These are phyloP conservation scores for Pelodiscus sinensis DNA, from an alignment of 2,113 vertebrate species.

Conservation along the genomic window DNA sequence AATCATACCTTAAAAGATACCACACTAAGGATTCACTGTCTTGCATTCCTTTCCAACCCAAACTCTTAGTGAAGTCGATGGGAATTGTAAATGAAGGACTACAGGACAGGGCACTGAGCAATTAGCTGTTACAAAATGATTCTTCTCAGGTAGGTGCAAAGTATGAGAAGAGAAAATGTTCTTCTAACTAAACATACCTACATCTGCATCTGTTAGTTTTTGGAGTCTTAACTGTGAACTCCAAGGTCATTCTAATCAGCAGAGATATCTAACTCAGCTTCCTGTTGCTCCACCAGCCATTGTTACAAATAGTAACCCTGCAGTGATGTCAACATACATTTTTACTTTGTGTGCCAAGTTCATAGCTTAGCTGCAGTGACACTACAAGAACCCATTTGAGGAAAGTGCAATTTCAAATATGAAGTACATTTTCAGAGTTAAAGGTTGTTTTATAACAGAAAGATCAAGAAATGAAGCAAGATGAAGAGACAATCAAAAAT, in stretches of 20 bases:
- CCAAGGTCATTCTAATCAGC: background rate
- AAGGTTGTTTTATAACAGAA: background rate
- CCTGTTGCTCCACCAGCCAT: background rate
- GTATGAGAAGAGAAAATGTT: background rate
- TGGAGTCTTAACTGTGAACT: background rate
- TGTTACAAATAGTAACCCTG: background rate
- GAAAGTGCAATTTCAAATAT: background rate
- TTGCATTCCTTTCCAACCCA: background rate
- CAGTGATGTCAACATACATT: slow-evolving; percentile 1
- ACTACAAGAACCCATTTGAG: background rate
- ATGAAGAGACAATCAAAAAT: background rate
- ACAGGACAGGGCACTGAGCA: background rate
- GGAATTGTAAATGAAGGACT: background rate
- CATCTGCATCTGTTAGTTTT: background rate
- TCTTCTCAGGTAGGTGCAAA: background rate
- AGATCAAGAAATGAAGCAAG: background rate
- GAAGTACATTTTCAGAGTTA: background rate
- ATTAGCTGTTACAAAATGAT: background rate
- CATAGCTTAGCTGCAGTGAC: background rate
- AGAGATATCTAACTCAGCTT: background rate
- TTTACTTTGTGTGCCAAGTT: background rate
- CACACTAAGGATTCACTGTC: background rate
- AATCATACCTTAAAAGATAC: background rate
- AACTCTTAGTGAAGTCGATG: background rate
- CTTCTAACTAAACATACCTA: background rate